Evolutionary conservation across 2,888 invertebrate species (phyloP), one percentile per base, ranked within the genome.

Genomic region (Perdita meconis): DNA sequence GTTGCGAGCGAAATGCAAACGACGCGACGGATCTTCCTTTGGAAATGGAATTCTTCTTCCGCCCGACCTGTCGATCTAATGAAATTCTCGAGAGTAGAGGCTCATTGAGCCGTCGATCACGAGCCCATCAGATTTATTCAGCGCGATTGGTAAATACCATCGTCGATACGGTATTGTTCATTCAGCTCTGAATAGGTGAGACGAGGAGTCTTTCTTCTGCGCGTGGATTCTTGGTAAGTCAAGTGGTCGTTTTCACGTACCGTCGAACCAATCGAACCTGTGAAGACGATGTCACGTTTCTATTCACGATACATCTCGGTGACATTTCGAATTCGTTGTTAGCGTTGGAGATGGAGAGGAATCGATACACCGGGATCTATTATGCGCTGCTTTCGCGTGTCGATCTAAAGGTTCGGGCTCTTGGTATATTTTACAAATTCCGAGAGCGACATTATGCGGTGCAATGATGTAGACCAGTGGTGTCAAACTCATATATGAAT

Each of bases 241-340:
- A 36, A 70, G 53, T 55, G n/a, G 26, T 16, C 44, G 42, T 47
- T 77, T 59, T 66, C 67, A 56, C 53, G 22, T 10, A 16, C 22
- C 10, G 6, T 22, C 38, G n/a, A n/a, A 30, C 36, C 55, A 51
- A 74, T 68, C 64, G 40, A 63, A 69, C 66, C 65, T 64, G 42
- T 40, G 59, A 36, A 36, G 47, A 59, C 63, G 55, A 34, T 16
- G 56, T 30, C 16, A 13, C 22, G 22, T 60, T 65, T 24, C 51
- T 57, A 53, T 60, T 53, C 47, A 51, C 36, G 34, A 61, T 69
- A 22, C 69, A 36, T 51, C n/a, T 51, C 75, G 57, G 66, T 81
- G 83, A 72, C 80, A 83, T 83, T 83, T 81, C 38, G 59, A 50
- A 42, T 65, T 60, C 53, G 51, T 59, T 51, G 44, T 30, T 68